phyloP scores from a whole-genome alignment of 2,797 vertebrate genomes.

The Nannoperca obscura region DNA sequence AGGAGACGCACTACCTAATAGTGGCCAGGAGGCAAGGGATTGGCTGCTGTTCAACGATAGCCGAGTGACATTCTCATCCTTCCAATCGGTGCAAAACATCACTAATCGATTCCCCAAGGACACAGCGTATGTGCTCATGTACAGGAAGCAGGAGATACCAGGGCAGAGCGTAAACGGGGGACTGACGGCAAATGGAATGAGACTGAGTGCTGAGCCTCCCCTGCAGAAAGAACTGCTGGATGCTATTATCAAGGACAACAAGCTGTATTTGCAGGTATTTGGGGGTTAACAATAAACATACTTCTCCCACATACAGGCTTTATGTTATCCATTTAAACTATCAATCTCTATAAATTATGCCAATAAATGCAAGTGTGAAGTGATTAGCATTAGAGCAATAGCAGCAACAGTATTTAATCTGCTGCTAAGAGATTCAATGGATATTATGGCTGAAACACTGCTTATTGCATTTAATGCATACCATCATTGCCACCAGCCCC shows the following conservation, averaged over 20 bases:
- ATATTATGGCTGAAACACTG: conserved; percentile 12
- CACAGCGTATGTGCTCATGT: conserved; percentile 97
- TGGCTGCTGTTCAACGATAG: conserved; percentile 99
- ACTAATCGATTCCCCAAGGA: conserved; percentile 98
- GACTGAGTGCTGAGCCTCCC: conserved; percentile 91
- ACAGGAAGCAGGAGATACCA: conserved; percentile 90
- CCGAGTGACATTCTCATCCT: conserved; percentile 97
- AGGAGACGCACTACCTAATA: conserved; percentile 57
- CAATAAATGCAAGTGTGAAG: conserved; percentile 18
- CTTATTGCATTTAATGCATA: conserved; percentile 13
- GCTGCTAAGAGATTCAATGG: not conserved
- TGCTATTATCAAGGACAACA: conserved; percentile 98
- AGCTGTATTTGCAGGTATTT: conserved; percentile 96
- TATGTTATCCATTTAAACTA: not conserved
- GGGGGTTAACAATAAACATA: not conserved
- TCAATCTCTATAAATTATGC: not conserved
- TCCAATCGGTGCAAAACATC: conserved; percentile 98
- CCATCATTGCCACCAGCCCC: conserved; percentile 19
- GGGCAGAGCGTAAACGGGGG: conserved; percentile 69
- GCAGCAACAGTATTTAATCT: conserved; percentile 15
- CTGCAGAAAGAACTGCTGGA: conserved; percentile 98
- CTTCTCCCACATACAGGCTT: not conserved
- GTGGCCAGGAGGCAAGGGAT: conserved; percentile 86
- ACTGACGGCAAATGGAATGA: conserved; percentile 83
- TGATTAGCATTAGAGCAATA: conserved; percentile 27